Evolutionary conservation across 2,888 invertebrate genomes (phyloP), one percentile per base, ranked within the genome.

Genomic region (Schrankia costaestrigalis): DNA sequence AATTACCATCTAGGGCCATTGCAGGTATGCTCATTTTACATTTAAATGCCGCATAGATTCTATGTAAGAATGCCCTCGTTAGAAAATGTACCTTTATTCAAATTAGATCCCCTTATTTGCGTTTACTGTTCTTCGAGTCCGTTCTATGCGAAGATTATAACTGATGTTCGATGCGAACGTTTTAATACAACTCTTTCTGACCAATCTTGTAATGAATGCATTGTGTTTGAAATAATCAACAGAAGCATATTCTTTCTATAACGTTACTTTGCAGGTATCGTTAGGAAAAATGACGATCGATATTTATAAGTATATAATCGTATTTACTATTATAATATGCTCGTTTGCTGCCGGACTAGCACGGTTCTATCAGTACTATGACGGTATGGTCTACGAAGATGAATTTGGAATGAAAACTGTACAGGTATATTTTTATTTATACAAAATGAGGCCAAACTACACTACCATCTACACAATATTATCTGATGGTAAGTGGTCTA

Each of bases 201-300:
- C 24, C 27, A 27, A 26, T 11, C 13, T 36, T 12, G 23, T 31
- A 32, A 37, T 36, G 11, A 28, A 10, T 4, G 31, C 11, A 32
- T 37, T 32, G 27, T 31, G 12, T 27, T 36, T 11, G 18, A 21
- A 11, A 33, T 48, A 26, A 19, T 24, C 24, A 29, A 23, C 26
- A 39, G 24, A 30, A n/a, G 21, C 10, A 3, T 10, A 21, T n/a
- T 4, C 9, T 8, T 10, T 24, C 17, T 46, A 22, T 12, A 38
- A 41, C 14, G 27, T 46, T 46, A 36, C 38, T 33, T 55, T 39
- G 34, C 89, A 91, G 80, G 90, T 92, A 34, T 91, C 92, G 1
- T 73, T 93, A 23, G 91, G 91, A 8, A 91, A 91, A 70, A 92
- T 93, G 92, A 87, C 90, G 15, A 82, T 88, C n/a, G 92, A 93